Percentiles rank a stretch among this genome's conserved stretches.
Conservation (phyloP, 2,888 invertebrate genomes). For the Erannis defoliaria region DNA sequence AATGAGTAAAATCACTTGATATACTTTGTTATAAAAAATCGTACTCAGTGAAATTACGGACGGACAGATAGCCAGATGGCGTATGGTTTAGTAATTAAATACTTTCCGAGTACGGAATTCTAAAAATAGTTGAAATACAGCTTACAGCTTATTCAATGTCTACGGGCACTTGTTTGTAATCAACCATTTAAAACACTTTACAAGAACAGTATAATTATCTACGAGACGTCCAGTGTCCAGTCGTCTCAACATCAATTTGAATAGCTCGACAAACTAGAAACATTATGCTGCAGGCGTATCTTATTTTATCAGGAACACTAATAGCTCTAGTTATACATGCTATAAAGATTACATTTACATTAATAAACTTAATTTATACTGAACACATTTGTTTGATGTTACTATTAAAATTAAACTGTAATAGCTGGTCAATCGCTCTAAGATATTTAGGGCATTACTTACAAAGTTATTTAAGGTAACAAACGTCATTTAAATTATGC, state of each 20-base stretch:
- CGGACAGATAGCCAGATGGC: too few relatives aligned
- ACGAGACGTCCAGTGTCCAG: not conserved
- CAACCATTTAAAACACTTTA: conserved; percentile 13
- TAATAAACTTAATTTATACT: conserved; percentile 23
- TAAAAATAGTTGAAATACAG: too few relatives aligned
- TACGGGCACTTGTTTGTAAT: not conserved
- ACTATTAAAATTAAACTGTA: conserved; percentile 29
- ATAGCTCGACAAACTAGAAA: conserved; percentile 10
- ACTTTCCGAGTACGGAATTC: too few relatives aligned
- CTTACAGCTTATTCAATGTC: too few relatives aligned
- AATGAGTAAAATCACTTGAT: too few relatives aligned
- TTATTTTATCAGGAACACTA: conserved; percentile 23
- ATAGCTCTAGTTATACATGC: conserved; percentile 17
- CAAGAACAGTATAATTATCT: conserved; percentile 12
- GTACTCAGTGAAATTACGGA: too few relatives aligned
- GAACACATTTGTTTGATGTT: not conserved
- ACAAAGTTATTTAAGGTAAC: too few relatives aligned
- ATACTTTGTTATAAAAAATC: too few relatives aligned
- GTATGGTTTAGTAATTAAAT: too few relatives aligned
- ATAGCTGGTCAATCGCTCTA: conserved; percentile 21
- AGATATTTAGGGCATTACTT: not conserved
- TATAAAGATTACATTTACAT: conserved; percentile 25
- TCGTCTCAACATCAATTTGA: conserved; percentile 15
- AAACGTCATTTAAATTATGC: too few relatives aligned
- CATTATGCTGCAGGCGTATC: conserved; percentile 7